Evolutionary conservation across 2,797 vertebrate species (phyloP).

Genomic region (Acipenser oxyrinchus): DNA sequence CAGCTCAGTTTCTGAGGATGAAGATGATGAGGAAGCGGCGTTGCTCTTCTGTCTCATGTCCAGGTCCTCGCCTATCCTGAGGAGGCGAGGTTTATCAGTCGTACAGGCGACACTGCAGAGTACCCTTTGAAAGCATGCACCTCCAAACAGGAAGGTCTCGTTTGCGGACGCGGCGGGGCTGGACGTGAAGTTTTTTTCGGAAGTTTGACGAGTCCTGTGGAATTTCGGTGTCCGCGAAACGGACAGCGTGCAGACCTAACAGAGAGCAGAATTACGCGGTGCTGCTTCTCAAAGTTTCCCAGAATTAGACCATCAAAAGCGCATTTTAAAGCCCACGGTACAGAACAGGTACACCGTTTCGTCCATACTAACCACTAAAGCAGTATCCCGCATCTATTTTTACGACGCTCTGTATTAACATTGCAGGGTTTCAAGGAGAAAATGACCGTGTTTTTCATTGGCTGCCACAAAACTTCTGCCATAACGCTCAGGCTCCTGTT

Average conservation of each 20-base stretch:
- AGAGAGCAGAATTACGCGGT: conserved; percentile 67
- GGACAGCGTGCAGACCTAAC: conserved; percentile 48
- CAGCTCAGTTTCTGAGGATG: conserved; percentile 40
- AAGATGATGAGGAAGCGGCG: conserved; percentile 52
- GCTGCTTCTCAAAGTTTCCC: conserved; percentile 59
- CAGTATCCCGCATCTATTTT: too few species aligned
- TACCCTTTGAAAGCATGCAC: conserved; percentile 54
- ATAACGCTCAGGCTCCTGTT: too few species aligned
- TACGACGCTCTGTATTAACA: too few species aligned
- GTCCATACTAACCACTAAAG: too few species aligned
- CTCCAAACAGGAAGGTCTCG: conserved; percentile 44
- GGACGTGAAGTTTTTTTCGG: conserved; percentile 52
- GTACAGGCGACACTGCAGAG: conserved; percentile 60
- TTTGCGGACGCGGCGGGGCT: conserved; percentile 60
- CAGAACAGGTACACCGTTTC: background rate
- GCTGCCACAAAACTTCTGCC: too few species aligned
- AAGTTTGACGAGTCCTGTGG: conserved; percentile 48
- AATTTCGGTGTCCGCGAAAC: conserved; percentile 37
- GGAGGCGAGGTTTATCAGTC: conserved; percentile 60
- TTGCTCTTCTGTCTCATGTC: conserved; percentile 46
- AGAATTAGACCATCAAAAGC: conserved; percentile 18
- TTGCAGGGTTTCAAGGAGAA: too few species aligned
- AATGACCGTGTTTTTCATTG: too few species aligned
- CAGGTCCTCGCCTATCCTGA: conserved; percentile 63
- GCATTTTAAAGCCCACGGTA: conserved; percentile 54